Percentiles rank a stretch among this genome's conserved stretches.
phyloP scores from a whole-genome alignment of 2,888 invertebrate genomes.

The Pegoplata infirma region DNA sequence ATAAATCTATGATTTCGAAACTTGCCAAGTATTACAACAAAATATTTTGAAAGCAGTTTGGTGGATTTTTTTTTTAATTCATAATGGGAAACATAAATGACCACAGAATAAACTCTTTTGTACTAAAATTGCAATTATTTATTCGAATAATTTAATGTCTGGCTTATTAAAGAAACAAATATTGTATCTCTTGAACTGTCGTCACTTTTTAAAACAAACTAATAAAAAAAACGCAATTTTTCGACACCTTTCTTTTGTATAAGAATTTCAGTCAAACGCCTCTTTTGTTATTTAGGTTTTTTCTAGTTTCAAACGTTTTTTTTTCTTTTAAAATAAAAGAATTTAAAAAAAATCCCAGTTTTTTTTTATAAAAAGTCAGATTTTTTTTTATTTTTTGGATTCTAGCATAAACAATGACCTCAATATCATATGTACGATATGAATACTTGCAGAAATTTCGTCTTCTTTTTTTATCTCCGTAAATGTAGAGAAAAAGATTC shows the following conservation, averaged over 20 bases:
- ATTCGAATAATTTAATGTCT: neutral
- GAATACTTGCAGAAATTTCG: conserved; percentile 48
- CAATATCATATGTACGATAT: conserved; percentile 48
- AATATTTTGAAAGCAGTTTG: no score
- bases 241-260: conserved; percentile 26
- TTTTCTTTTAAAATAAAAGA: conserved; percentile 35
- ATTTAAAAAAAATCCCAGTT: conserved; percentile 12
- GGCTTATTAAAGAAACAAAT: neutral
- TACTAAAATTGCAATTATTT: no score
- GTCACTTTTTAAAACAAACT: neutral
- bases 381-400: conserved; percentile 51
- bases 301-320: conserved; percentile 44
- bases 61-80: no score
- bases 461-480: conserved; percentile 12
- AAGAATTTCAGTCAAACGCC: conserved; percentile 23
- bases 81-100: no score
- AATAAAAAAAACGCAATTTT: conserved; percentile 30
- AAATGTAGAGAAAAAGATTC: conserved; percentile 16
- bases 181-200: neutral
- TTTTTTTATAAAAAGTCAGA: conserved; percentile 50
- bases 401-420: conserved; percentile 60
- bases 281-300: conserved; percentile 31
- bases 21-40: no score
- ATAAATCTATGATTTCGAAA: no score
- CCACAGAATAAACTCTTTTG: no score